Evolutionary conservation across 92 coral and sea anemone species (phyloP).

Genomic region (Anthopleura xanthogrammica): DNA sequence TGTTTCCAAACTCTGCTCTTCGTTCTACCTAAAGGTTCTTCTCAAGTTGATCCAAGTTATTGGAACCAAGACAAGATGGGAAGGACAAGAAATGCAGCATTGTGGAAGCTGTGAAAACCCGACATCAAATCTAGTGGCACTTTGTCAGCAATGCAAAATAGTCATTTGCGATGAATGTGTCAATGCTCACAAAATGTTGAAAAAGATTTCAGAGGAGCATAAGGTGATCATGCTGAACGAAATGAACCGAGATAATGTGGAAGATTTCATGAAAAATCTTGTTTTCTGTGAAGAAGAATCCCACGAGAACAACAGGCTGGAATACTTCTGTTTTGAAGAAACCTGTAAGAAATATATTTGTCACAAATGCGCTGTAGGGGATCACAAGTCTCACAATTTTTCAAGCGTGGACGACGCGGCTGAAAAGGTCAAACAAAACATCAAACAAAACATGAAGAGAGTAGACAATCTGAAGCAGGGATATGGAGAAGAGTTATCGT

Average conservation of each 20-base stretch:
- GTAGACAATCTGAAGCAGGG: not conserved
- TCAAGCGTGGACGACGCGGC: not conserved
- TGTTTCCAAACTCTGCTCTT: not conserved
- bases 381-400: not conserved
- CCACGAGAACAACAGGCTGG: conserved; percentile 10
- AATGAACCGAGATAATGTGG: not conserved
- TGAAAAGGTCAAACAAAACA: not conserved
- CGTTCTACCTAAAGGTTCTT: not conserved
- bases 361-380: not conserved
- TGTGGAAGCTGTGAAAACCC: not conserved
- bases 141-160: not conserved
- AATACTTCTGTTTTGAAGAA: conserved; percentile 6
- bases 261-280: not conserved
- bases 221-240: not conserved
- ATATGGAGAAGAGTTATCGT: not conserved
- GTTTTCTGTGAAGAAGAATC: not conserved
- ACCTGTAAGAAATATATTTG: conserved; percentile 8
- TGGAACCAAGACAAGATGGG: not conserved
- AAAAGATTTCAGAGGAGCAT: not conserved
- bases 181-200: conserved; percentile 9
- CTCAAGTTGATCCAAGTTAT: not conserved
- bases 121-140: not conserved
- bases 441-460: not conserved
- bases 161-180: conserved; percentile 12
- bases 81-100: not conserved